Conservation (phyloP, 23 tunicate genomes). For the Aplidium turbinatum region DNA sequence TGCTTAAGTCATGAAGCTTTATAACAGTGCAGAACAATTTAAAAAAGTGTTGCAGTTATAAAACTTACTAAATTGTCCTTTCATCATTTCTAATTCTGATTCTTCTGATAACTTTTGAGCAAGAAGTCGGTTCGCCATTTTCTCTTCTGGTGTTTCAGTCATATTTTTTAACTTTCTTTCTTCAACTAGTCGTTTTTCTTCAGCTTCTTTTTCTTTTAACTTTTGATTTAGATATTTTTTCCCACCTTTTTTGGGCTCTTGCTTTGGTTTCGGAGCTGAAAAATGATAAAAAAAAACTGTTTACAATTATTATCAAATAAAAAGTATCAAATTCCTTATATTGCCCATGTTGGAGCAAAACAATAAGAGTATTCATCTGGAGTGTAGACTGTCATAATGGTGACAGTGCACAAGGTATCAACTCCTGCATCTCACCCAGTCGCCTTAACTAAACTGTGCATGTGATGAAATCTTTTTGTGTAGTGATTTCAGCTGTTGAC, state of each 20-base stretch:
- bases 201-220: slow-evolving; percentile 57
- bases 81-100: slow-evolving; percentile 51
- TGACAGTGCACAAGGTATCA: too few relatives aligned
- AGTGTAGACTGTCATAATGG: too few relatives aligned
- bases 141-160: slow-evolving; percentile 72
- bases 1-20: too few relatives aligned
- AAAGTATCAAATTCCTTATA: not conserved
- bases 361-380: too few relatives aligned
- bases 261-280: not conserved
- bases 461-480: too few relatives aligned
- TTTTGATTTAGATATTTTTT: slow-evolving; percentile 35
- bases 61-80: slow-evolving; percentile 59
- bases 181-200: slow-evolving; percentile 32
- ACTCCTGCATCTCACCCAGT: too few relatives aligned
- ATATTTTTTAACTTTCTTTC: slow-evolving; percentile 28
- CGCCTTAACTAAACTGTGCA: too few relatives aligned
- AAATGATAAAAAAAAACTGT: not conserved
- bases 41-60: too few relatives aligned
- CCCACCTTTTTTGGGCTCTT: slow-evolving; percentile 50
- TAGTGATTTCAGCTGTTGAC: too few relatives aligned
- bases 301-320: too few relatives aligned
- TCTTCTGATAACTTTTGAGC: slow-evolving; percentile 74
- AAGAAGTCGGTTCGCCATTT: slow-evolving; percentile 42
- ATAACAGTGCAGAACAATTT: too few relatives aligned
- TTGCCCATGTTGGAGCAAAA: not conserved